These are phyloP conservation scores for Archips crataeganus DNA, from an alignment of 2,888 invertebrate genomes.

Conservation along the genomic window DNA sequence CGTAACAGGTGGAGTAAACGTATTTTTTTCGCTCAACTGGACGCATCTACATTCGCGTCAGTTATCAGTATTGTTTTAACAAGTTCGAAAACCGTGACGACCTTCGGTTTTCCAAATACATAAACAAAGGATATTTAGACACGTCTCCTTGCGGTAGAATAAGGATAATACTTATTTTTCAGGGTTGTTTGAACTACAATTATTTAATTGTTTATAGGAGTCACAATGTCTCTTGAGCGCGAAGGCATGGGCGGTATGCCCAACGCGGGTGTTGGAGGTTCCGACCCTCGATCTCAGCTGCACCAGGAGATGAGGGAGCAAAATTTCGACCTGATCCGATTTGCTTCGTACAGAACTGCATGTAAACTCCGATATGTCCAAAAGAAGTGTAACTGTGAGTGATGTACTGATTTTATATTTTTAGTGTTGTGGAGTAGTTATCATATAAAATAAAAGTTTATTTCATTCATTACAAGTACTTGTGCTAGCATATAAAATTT, in stretches of 20 bases:
- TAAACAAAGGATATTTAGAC: slow-evolving; percentile 20
- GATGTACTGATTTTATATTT: slow-evolving; percentile 24
- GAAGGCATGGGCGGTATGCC: slow-evolving; percentile 70
- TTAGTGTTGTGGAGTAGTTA: background rate
- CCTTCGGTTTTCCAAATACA: slow-evolving; percentile 24
- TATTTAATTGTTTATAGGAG: slow-evolving; percentile 42
- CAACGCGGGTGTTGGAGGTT: slow-evolving; percentile 52
- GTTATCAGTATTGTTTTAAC: slow-evolving; percentile 19
- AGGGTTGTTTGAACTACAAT: background rate
- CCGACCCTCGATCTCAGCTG: slow-evolving; percentile 91
- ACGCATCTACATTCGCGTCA: slow-evolving; percentile 17
- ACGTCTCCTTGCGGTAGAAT: background rate
- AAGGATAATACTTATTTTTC: background rate
- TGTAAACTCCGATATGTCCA: slow-evolving; percentile 99
- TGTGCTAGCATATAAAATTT: no score
- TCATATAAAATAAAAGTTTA: background rate
- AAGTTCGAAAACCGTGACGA: slow-evolving; percentile 12
- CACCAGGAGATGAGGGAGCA: slow-evolving; percentile 95
- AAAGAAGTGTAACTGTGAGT: slow-evolving; percentile 97
- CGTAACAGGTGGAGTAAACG: slow-evolving; percentile 25
- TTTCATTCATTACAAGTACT: background rate
- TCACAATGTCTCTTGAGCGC: slow-evolving; percentile 74
- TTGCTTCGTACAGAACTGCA: slow-evolving; percentile 99
- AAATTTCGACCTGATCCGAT: slow-evolving; percentile 98
- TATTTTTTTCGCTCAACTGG: slow-evolving; percentile 21